phyloP scores from a whole-genome alignment of 2,113 vertebrate species.

The Ameiurus melas region DNA sequence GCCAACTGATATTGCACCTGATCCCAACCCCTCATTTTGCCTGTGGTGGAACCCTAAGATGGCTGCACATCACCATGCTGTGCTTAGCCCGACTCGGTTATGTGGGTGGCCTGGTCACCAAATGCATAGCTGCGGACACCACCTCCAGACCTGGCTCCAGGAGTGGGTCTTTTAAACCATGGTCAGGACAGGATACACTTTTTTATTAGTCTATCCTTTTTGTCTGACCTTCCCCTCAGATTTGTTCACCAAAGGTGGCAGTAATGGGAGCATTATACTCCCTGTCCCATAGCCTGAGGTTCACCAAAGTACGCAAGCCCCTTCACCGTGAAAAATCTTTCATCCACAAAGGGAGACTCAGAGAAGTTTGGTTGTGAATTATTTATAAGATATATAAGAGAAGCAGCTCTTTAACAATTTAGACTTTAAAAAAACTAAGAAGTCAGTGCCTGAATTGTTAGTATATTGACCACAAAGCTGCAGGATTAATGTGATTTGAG shows the following conservation, averaged over 20 bases:
- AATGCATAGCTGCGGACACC: neutral
- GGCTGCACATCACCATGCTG: neutral
- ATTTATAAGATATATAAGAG: neutral
- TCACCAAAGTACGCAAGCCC: no score
- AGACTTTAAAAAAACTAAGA: neutral
- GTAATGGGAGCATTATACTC: no score
- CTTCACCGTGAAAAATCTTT: no score
- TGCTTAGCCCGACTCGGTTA: neutral
- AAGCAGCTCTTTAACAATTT: neutral
- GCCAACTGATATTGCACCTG: neutral
- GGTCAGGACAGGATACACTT: no score
- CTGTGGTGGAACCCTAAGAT: neutral
- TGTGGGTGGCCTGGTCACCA: neutral
- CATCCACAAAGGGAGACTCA: neutral
- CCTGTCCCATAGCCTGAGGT: no score
- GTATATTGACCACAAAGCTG: neutral
- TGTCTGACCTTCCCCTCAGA: no score
- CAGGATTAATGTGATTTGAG: neutral
- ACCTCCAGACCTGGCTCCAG: no score
- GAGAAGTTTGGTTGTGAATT: neutral
- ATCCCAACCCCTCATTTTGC: neutral
- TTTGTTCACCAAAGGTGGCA: no score
- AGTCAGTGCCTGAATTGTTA: neutral
- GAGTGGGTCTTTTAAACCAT: no score
- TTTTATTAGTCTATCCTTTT: neutral